Conservation (phyloP, 2,888 invertebrate species). For the Teleiodes luculella region DNA sequence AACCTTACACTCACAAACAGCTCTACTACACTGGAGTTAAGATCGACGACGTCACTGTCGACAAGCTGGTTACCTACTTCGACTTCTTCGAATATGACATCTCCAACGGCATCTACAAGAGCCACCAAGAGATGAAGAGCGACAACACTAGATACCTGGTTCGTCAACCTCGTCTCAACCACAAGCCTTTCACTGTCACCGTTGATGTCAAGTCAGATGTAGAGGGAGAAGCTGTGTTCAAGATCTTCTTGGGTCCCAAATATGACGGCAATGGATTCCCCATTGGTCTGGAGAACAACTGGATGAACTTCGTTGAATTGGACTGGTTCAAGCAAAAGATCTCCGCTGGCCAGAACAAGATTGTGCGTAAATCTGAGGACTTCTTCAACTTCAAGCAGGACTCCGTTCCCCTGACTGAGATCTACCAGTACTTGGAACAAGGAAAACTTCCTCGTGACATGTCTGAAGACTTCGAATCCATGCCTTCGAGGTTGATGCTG, state of each 20-base stretch:
- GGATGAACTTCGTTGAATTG: conserved; percentile 44
- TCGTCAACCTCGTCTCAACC: conserved; percentile 82
- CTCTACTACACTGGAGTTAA: conserved; percentile 73
- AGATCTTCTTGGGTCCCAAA: conserved; percentile 80
- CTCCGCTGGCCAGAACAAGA: conserved; percentile 80
- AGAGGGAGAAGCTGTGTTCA: conserved; percentile 68
- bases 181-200: conserved; percentile 72
- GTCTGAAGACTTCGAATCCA: conserved; percentile 75
- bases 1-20: conserved; percentile 71
- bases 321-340: conserved; percentile 71
- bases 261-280: conserved; percentile 72
- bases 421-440: conserved; percentile 79
- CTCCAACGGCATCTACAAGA: conserved; percentile 69
- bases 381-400: conserved; percentile 81
- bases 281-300: conserved; percentile 73
- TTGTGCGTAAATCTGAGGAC: conserved; percentile 82
- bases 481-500: conserved; percentile 83
- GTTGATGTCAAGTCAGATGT: conserved; percentile 62
- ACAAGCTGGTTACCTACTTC: conserved; percentile 78
- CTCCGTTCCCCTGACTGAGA: conserved; percentile 77
- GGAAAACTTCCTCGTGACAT: conserved; percentile 72
- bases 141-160: conserved; percentile 69
- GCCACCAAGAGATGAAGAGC: conserved; percentile 45
- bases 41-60: conserved; percentile 72
- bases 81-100: conserved; percentile 80